Evolutionary conservation across 2,113 vertebrate genomes (phyloP), one percentile per base, ranked within the genome.

Genomic region (Grammatotria lemairii): DNA sequence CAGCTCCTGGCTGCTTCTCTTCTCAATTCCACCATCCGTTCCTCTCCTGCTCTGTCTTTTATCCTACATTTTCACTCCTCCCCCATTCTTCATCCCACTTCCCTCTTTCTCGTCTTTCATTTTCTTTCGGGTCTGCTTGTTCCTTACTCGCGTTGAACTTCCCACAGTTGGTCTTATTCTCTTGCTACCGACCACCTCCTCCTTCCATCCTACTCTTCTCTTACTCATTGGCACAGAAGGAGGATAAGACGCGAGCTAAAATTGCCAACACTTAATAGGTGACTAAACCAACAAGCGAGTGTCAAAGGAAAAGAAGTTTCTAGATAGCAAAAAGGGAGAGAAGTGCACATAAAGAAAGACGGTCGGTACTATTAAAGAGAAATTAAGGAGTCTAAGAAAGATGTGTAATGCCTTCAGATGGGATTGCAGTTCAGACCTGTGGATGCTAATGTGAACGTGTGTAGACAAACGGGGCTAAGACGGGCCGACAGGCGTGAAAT

Each of bases 401-500:
- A 89, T 81, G 83, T 78, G 65, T 60, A 81, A 42, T 49, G 87
- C 85, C 68, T 93, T 84, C 91, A 94, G 89, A 93, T 91, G 85
- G 91, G 65, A 68, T n/a, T 81, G 65, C 35, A 38, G 87, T 45
- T 84, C 80, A 86, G 89, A 92, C 90, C 85, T 84, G 92, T 86
- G 81, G 82, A 89, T 86, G 82, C 91, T 93, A 94, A 93, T 93
- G 91, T 84, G 89, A 89, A 86, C 84, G 85, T 33, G 78, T 94
- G 94, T 91, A 89, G 92, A 93, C 93, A 94, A 95, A 94, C 92
- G 16, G 86, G 87, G 83, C 91, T 94, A 90, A 95, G 89, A 91
- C 91, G 92, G 91, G 82, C 85, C 83, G 95, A 96, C 95, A 93
- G 94, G 94, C 93, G 89, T 96, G 95, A 96, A 96, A 96, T 95